These are phyloP conservation scores for Leptothorax acervorum DNA, from an alignment of 2,888 invertebrate species.

Conservation along the genomic window DNA sequence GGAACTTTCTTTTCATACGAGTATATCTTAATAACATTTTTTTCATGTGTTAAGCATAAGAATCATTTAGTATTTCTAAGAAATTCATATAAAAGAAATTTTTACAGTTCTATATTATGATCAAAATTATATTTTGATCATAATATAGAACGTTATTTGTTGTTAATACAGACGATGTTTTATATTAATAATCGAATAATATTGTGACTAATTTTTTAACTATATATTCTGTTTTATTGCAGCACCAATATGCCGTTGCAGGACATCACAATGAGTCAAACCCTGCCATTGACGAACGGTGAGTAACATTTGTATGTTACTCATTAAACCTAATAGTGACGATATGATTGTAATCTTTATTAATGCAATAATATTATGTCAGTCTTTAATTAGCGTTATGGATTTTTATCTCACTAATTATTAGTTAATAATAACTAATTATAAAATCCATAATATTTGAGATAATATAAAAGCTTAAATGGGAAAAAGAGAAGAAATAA, in stretches of 20 bases:
- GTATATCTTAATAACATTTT: not conserved
- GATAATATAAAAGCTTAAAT: not conserved
- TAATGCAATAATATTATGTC: not conserved
- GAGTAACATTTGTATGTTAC: conserved; percentile 63
- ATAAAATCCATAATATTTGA: not conserved
- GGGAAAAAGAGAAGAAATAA: not conserved
- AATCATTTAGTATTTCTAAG: not conserved
- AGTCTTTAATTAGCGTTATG: not conserved
- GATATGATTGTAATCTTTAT: conserved; percentile 3
- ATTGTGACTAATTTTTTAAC: not conserved
- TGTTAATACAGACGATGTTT: not conserved
- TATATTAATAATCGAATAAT: not conserved
- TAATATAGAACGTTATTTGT: too few species aligned
- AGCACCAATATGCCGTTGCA: conserved; percentile 80
- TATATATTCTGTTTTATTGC: conserved; percentile 71
- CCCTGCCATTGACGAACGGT: conserved; percentile 78
- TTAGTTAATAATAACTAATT: not conserved
- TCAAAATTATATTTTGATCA: not conserved
- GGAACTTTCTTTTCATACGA: not conserved
- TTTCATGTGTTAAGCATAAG: not conserved
- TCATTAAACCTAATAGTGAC: not conserved
- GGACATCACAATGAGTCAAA: conserved; percentile 80
- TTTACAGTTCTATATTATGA: conserved; percentile 15
- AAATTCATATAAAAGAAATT: conserved; percentile 1
- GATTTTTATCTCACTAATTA: not conserved